These are phyloP conservation scores for Hypomecis punctinalis DNA, from an alignment of 2,888 invertebrate species.

Conservation along the genomic window DNA sequence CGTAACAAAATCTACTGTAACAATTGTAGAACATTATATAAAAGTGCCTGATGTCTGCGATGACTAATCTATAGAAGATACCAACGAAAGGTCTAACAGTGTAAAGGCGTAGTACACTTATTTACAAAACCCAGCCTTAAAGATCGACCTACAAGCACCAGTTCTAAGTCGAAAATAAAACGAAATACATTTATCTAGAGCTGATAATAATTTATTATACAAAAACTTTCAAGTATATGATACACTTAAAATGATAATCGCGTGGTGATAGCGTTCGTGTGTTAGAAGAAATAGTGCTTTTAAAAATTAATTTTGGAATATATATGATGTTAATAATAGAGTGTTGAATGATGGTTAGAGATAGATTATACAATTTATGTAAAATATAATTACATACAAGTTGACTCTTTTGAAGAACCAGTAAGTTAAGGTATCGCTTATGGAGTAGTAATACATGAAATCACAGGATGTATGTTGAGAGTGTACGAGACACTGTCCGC, in stretches of 20 bases:
- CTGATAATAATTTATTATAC: conserved; percentile 30
- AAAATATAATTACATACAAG: too few relatives aligned
- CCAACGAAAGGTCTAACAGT: conserved; percentile 65
- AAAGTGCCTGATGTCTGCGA: conserved; percentile 45
- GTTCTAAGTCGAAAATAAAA: conserved; percentile 83
- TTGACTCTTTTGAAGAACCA: too few relatives aligned
- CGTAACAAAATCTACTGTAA: conserved; percentile 23
- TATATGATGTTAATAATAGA: not conserved
- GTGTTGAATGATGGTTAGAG: conserved; percentile 4
- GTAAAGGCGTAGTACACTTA: conserved; percentile 80
- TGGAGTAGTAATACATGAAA: too few relatives aligned
- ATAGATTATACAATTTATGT: too few relatives aligned
- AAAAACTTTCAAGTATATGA: conserved; percentile 1
- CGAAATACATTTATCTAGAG: conserved; percentile 69
- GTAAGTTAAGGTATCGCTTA: too few relatives aligned
- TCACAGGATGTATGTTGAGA: too few relatives aligned
- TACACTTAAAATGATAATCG: not conserved
- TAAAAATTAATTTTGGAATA: not conserved
- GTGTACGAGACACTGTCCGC: too few relatives aligned
- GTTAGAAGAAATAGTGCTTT: too few relatives aligned
- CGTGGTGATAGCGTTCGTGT: not conserved
- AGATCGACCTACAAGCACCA: conserved; percentile 85
- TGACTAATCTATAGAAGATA: conserved; percentile 51
- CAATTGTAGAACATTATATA: conserved; percentile 25
- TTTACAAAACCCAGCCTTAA: conserved; percentile 83